Conservation (phyloP, 1,140 invertebrate genomes). For the Trissolcus basalis region DNA sequence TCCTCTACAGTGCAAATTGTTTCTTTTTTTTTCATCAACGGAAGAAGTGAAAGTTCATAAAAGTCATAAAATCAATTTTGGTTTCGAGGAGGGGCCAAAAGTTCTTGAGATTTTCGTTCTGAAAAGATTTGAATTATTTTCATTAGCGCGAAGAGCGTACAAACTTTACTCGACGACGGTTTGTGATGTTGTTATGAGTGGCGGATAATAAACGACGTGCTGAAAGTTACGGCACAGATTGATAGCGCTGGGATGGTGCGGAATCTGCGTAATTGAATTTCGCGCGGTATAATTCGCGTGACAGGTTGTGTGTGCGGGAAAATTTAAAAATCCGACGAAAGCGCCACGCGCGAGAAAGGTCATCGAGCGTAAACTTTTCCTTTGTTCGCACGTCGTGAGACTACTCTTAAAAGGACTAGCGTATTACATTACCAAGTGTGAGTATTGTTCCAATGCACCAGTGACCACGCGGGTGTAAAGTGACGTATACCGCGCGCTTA, state of each 20-base stretch:
- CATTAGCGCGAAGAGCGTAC: too few species aligned
- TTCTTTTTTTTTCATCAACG: too few species aligned
- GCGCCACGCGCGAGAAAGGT: constrained; percentile 21
- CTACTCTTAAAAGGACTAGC: constrained; percentile 34
- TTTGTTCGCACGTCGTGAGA: constrained; percentile 34
- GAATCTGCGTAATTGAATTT: constrained; percentile 7
- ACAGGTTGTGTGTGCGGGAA: constrained; percentile 26
- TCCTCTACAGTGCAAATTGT: too few species aligned
- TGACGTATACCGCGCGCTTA: constrained; percentile 29
- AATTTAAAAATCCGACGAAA: constrained; percentile 21
- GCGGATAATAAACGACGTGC: too few species aligned
- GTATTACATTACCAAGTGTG: constrained; percentile 36
- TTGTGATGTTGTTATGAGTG: too few species aligned
- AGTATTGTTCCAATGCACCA: constrained; percentile 34
- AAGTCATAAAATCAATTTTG: too few species aligned
- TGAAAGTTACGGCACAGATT: constrained; percentile 3
- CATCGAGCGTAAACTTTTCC: constrained; percentile 33
- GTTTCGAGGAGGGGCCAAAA: too few species aligned
- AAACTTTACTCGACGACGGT: too few species aligned
- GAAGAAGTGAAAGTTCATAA: too few species aligned
- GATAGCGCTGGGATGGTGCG: too few species aligned
- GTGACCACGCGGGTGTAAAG: constrained; percentile 39
- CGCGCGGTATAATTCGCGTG: constrained; percentile 2
- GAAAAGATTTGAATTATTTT: too few species aligned
- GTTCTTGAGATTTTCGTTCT: too few species aligned